phyloP scores from a whole-genome alignment of 2,797 vertebrate species.

The Catamblyrhynchus diadema region DNA sequence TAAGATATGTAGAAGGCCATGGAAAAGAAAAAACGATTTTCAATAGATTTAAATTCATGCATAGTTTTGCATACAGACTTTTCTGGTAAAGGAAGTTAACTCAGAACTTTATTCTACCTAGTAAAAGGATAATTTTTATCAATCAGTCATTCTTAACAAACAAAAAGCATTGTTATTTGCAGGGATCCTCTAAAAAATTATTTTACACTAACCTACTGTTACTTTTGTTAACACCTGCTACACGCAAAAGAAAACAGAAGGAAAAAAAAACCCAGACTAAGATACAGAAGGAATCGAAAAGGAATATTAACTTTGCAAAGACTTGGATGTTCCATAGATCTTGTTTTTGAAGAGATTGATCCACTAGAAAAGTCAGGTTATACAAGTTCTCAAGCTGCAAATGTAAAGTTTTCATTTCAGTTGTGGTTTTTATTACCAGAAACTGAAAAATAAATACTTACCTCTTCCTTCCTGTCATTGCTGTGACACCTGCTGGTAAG shows the following conservation, averaged over 20 bases:
- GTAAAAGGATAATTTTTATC: background rate
- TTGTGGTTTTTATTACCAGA: background rate
- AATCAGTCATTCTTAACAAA: background rate
- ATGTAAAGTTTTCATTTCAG: background rate
- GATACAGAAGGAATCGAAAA: background rate
- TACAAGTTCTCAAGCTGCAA: background rate
- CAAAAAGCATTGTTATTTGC: background rate
- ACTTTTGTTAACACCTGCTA: background rate
- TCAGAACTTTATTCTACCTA: background rate
- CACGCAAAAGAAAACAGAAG: background rate
- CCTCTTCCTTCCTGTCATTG: background rate
- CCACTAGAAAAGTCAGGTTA: background rate
- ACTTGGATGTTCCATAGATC: background rate
- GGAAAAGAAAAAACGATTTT: background rate
- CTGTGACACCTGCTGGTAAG: constrained; percentile 36
- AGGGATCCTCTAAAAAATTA: background rate
- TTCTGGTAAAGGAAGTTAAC: background rate
- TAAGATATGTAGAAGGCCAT: background rate
- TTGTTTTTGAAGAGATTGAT: background rate
- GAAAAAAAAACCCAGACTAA: background rate
- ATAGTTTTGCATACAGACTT: background rate
- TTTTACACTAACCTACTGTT: background rate
- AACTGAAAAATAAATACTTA: background rate
- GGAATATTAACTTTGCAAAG: background rate
- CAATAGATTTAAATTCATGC: background rate